Evolutionary conservation across 2,888 invertebrate genomes (phyloP).

Genomic region (Nudaria mundana): DNA sequence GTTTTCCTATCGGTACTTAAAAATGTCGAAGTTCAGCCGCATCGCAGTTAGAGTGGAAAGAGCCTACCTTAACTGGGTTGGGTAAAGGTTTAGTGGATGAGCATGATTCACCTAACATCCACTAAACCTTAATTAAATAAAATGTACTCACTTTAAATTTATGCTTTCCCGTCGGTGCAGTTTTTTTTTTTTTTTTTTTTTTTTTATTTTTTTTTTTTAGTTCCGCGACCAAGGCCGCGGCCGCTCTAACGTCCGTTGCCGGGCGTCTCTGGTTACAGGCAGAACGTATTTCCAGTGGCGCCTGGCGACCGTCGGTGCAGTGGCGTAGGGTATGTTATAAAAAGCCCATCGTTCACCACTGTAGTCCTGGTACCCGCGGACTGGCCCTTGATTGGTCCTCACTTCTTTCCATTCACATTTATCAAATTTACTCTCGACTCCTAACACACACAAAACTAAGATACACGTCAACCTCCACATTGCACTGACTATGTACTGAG

Average conservation of each 20-base stretch:
- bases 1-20: too few species aligned
- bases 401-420: constrained; percentile 26
- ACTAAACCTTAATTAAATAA: background rate
- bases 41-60: too few species aligned
- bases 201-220: too few species aligned
- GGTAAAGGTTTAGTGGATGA: too few species aligned
- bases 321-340: constrained; percentile 50
- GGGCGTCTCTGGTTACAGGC: too few species aligned
- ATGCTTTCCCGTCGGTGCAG: constrained; percentile 37
- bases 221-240: too few species aligned
- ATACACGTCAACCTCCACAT: constrained; percentile 1
- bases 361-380: constrained; percentile 39
- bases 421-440: background rate
- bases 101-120: too few species aligned
- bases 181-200: too few species aligned
- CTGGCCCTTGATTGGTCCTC: constrained; percentile 36
- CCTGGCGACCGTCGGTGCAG: constrained; percentile 42
- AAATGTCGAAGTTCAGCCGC: too few species aligned
- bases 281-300: too few species aligned
- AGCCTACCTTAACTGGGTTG: too few species aligned
- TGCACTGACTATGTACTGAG: background rate
- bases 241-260: too few species aligned
- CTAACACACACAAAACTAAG: background rate
- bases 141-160: constrained; percentile 39
- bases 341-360: constrained; percentile 38